Conservation (phyloP, 2,888 invertebrate species). For the Heliconius hortense region DNA sequence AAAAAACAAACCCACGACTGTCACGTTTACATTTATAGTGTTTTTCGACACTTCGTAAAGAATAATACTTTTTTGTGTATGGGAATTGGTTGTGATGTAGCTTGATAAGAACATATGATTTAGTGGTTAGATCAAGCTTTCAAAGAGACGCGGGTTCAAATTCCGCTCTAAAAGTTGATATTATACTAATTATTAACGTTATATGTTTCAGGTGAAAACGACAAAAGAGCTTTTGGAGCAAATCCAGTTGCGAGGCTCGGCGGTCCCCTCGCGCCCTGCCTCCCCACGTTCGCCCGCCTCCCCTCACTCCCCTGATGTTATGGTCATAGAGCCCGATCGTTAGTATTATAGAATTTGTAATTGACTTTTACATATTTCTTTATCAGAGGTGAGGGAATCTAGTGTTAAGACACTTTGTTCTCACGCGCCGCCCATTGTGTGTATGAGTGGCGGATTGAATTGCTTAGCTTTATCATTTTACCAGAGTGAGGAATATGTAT, state of each 20-base stretch:
- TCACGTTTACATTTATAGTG: no score
- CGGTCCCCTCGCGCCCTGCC: constrained; percentile 44
- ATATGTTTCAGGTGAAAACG: constrained; percentile 66
- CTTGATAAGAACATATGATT: no score
- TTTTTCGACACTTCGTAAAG: no score
- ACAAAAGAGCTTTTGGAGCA: constrained; percentile 91
- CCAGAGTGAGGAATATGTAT: neutral
- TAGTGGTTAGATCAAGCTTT: no score
- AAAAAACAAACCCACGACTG: no score
- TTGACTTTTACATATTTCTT: no score
- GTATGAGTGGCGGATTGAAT: neutral
- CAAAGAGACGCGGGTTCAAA: no score
- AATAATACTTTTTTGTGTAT: no score
- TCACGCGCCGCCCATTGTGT: neutral
- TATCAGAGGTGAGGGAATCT: no score
- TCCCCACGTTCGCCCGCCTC: constrained; percentile 51
- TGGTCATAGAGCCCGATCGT: constrained; percentile 74
- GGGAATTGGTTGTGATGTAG: no score
- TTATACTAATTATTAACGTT: neutral
- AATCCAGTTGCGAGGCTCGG: constrained; percentile 83
- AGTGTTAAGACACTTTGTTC: neutral
- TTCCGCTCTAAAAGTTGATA: no score
- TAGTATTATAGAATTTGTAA: constrained; percentile 39
- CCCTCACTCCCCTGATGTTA: constrained; percentile 67
- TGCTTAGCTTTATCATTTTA: neutral